Evolutionary conservation across 2,113 vertebrate genomes (phyloP).

Genomic region (Psophia crepitans): DNA sequence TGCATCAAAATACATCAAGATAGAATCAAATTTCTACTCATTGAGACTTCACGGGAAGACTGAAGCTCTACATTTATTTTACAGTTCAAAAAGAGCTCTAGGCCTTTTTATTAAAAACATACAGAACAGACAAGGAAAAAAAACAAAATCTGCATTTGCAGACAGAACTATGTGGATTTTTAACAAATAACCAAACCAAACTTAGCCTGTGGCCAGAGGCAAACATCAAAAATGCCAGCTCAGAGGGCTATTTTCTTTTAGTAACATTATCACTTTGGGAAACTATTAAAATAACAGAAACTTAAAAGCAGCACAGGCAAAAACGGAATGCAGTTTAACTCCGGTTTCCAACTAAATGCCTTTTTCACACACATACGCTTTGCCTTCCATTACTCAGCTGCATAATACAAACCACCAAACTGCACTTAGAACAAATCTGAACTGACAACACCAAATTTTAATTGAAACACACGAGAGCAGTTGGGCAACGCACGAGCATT

Average conservation of each 20-base stretch:
- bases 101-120: background rate
- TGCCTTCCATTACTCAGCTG: background rate
- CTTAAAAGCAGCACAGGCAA: background rate
- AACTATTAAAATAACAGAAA: background rate
- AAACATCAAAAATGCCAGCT: background rate
- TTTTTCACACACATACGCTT: background rate
- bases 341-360: background rate
- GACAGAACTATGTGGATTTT: background rate
- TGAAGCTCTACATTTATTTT: background rate
- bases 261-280: background rate
- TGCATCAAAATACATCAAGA: background rate
- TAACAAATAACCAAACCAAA: slow-evolving; percentile 15
- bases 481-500: background rate
- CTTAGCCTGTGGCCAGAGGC: slow-evolving; percentile 4
- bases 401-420: background rate
- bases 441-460: background rate
- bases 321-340: background rate
- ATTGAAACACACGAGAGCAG: background rate
- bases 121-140: background rate
- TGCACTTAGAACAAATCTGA: background rate
- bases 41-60: background rate
- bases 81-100: background rate
- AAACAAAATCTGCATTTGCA: background rate
- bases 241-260: background rate
- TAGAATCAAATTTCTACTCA: background rate